phyloP scores from a whole-genome alignment of 2,888 invertebrate species.

The Drosophila quinaria region DNA sequence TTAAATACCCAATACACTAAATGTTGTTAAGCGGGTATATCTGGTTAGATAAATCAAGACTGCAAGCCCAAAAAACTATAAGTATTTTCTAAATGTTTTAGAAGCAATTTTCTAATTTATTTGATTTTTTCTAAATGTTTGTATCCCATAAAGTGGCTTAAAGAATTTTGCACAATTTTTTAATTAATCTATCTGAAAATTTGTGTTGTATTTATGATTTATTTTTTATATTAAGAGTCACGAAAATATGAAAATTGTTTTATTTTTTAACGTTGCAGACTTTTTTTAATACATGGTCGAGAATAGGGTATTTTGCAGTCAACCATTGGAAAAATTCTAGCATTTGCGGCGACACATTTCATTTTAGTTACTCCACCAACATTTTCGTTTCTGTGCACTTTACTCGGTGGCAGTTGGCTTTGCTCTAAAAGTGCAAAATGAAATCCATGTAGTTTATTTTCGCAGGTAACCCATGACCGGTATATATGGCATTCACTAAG shows the following conservation, averaged over 20 bases:
- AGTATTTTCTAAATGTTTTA: too few species aligned
- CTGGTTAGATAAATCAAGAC: not conserved
- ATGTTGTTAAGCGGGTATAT: not conserved
- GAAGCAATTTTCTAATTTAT: too few species aligned
- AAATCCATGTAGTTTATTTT: slow-evolving; percentile 73
- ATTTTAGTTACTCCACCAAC: slow-evolving; percentile 17
- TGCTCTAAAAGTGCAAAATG: slow-evolving; percentile 70
- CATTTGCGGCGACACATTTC: slow-evolving; percentile 46
- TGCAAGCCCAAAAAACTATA: too few species aligned
- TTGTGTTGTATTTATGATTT: too few species aligned
- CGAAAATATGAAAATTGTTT: too few species aligned
- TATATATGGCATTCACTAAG: slow-evolving; percentile 64
- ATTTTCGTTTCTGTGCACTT: slow-evolving; percentile 21
- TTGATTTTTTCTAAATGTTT: too few species aligned
- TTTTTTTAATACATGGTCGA: not conserved
- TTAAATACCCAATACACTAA: slow-evolving; percentile 1
- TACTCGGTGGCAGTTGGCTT: slow-evolving; percentile 11
- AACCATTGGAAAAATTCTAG: not conserved
- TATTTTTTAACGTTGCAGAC: not conserved
- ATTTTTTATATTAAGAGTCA: not conserved
- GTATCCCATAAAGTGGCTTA: not conserved
- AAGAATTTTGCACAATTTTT: too few species aligned
- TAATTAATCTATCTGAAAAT: too few species aligned
- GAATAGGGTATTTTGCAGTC: slow-evolving; percentile 6
- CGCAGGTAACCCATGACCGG: slow-evolving; percentile 60